Base-by-base conservation (phyloP, 2,113 vertebrate species). In the Mola mola region DNA sequence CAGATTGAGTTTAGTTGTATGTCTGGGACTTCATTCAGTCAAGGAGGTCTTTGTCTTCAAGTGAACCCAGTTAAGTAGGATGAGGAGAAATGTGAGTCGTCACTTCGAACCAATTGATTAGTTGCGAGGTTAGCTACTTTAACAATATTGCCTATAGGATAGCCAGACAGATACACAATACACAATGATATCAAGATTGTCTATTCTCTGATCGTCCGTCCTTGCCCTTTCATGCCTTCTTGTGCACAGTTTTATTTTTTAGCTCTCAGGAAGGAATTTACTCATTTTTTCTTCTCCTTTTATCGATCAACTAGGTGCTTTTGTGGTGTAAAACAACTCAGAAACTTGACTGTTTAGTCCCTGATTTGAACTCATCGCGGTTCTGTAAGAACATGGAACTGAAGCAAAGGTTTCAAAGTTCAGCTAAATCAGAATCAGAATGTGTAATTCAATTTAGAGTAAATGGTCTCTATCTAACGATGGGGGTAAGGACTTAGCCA, bases 31-130 rank as follows among this genome's bases (percentile, higher is more conserved):
- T 49, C 69, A 77, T 79, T 65, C 53, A 66, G 33, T 24, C 20
- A 22, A 15, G 25, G 64, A 62, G 38, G 10, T 31, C 50, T 75
- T 70, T 80, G 64, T 83, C 26, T 72, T 75, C 11, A 12, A 58
- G 36, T 64, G 62, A 74, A 77, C 51, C 52, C 53, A 15, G 59
- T 49, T 65, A 47, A 79, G 76, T 50, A 46, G 53, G 57, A 55
- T 12, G 13, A 69, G 26, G 31, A 63, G 31, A 40, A 58, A 16
- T 38, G 49, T 33, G 40, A 76, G 47, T 55, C 49, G 24, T 36
- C 6, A 10, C 53, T 48, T 40, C 37, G 36, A 56, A 58, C 67
- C 12, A 25, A 66, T 57, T 60, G 53, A 78, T 68, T 43, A 44
- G 12, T 15, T 20, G 19, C 63, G 66, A 77, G 61, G 72, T 72